Evolutionary conservation across 2,888 invertebrate genomes (phyloP).

Genomic region (Gibbula magus): DNA sequence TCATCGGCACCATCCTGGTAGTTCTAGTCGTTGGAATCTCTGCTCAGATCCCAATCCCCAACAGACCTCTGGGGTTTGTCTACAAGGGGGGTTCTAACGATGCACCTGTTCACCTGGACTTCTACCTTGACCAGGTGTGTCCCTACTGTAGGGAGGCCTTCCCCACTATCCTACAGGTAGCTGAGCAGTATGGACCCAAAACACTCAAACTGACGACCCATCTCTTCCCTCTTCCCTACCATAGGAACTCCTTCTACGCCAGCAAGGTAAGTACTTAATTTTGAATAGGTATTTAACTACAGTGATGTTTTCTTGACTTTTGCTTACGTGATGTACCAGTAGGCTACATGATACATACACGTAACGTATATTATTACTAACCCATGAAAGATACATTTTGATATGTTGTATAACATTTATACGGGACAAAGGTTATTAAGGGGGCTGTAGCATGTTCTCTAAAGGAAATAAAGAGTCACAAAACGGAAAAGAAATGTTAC

Average conservation of each 20-base stretch:
- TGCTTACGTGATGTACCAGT: too few relatives aligned
- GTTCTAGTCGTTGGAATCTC: background rate
- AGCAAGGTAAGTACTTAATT: conserved; percentile 57
- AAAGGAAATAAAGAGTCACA: too few relatives aligned
- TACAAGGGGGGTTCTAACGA: conserved; percentile 46
- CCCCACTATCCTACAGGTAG: conserved; percentile 54
- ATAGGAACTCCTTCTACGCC: conserved; percentile 61
- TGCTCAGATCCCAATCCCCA: conserved; percentile 54
- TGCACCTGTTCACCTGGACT: conserved; percentile 59
- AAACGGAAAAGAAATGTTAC: too few relatives aligned
- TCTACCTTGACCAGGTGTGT: conserved; percentile 65
- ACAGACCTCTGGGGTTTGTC: conserved; percentile 56
- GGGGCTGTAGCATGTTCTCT: too few relatives aligned
- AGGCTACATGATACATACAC: too few relatives aligned
- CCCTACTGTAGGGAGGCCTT: conserved; percentile 57
- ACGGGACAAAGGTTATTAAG: too few relatives aligned
- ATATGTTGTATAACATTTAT: too few relatives aligned
- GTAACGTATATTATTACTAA: too few relatives aligned
- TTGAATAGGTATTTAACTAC: too few relatives aligned
- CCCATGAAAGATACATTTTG: too few relatives aligned
- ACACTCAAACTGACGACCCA: conserved; percentile 55
- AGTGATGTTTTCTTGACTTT: too few relatives aligned
- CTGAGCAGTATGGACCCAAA: conserved; percentile 54
- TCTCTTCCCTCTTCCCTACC: conserved; percentile 68
- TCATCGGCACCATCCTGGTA: background rate